Evolutionary conservation across 2,888 invertebrate genomes (phyloP).

Genomic region (Nemapogon koenigi): DNA sequence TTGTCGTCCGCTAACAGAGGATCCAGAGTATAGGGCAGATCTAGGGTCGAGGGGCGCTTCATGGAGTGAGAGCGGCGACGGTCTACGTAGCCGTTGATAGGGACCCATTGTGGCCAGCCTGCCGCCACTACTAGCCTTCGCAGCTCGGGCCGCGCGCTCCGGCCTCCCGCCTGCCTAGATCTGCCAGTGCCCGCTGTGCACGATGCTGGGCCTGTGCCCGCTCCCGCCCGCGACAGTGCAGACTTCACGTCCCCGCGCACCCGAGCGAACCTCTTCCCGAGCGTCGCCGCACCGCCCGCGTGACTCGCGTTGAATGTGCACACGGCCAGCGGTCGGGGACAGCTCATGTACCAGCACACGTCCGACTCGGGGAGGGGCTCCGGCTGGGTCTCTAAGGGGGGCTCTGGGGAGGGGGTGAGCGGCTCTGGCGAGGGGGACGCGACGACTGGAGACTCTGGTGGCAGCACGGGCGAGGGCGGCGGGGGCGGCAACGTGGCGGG

Average conservation of each 20-base stretch:
- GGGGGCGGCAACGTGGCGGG: constrained; percentile 19
- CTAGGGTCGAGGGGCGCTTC: constrained; percentile 30
- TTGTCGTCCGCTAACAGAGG: constrained; percentile 58
- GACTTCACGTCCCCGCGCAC: constrained; percentile 57
- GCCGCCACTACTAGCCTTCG: constrained; percentile 53
- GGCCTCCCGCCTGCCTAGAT: constrained; percentile 24
- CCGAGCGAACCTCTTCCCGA: constrained; percentile 57
- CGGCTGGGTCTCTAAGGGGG: constrained; percentile 20
- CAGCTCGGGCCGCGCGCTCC: constrained; percentile 58
- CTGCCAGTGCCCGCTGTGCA: not conserved
- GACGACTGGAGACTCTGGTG: constrained; percentile 19
- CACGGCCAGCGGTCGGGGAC: constrained; percentile 66
- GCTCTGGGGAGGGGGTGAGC: constrained; percentile 12
- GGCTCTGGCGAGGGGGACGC: not conserved
- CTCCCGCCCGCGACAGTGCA: constrained; percentile 40
- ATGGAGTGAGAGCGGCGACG: constrained; percentile 10
- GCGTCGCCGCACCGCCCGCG: constrained; percentile 61
- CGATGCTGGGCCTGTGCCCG: constrained; percentile 38
- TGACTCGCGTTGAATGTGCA: constrained; percentile 65
- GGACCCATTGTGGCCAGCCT: constrained; percentile 20
- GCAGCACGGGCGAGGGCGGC: constrained; percentile 19
- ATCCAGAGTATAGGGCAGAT: constrained; percentile 51
- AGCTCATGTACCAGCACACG: constrained; percentile 58
- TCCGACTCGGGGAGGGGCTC: constrained; percentile 30
- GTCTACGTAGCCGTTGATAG: constrained; percentile 35